Base-by-base conservation (phyloP, 1,140 invertebrate genomes). In the Agrypnia vestita region DNA sequence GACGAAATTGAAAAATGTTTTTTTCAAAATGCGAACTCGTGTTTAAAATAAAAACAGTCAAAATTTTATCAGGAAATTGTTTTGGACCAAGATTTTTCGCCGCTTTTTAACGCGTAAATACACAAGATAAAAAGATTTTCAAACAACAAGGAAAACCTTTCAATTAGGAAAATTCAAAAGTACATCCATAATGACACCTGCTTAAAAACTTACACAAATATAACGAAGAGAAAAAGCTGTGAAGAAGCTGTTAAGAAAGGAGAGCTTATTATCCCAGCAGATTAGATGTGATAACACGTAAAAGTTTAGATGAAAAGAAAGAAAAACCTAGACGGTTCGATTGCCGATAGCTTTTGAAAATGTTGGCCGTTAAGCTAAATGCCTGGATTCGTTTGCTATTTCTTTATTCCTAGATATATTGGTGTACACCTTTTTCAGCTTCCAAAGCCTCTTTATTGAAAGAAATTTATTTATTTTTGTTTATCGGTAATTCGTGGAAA, bases 241-340 rank as follows among this genome's bases (percentile, higher is more conserved):
- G 55, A 21, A 59, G 55, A 21, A 11, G 17, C 55, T 21, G 55
- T 59, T 11, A 59, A 13, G 55, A 59, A 59, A 59, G 8, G 15
- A 59, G 17, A 21, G 21, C 17, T 59, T 59, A 59, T 59, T 59
- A 59, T 19, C 21, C 55, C 55, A 21, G 7, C 17, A 59, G 55
- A 59, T 59, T 59, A 59, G 55, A 59, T 21, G 55, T 59, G 55
- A 59, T 59, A 59, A 59, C 55, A 59, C 55, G 55, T 59, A 59
- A 59, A 59, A 59, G 55, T 59, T 59, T 59, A 59, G 17, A 15
- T 59, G 15, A 11, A 59, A 59, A 21, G 55, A 11, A 11, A 59
- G 55, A 59, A 59, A 59, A 59, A 59, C 21, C 55, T 59, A 59
- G 15, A 59, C 55, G 15, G 55, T 59, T 21, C 55, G 55, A 59